Evolutionary conservation across 2,113 vertebrate genomes (phyloP).

Genomic region (Geococcyx californianus): DNA sequence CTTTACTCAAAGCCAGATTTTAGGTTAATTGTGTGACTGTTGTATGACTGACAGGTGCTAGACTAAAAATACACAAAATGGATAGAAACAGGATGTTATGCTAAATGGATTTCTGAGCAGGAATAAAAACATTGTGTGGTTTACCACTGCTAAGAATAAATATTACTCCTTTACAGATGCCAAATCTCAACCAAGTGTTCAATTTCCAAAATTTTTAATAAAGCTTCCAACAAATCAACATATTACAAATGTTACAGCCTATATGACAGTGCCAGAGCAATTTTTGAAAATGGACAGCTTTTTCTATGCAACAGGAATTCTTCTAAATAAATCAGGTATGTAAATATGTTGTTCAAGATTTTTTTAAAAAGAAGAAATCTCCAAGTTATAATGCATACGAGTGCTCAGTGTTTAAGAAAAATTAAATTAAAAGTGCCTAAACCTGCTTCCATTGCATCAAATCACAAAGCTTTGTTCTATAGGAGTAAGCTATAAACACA

Average conservation of each 20-base stretch:
- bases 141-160: background rate
- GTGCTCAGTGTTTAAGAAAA: background rate
- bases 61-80: background rate
- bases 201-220: constrained; percentile 87
- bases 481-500: background rate
- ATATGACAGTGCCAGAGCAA: constrained; percentile 85
- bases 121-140: background rate
- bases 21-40: background rate
- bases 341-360: background rate
- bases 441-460: background rate
- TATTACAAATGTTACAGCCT: constrained; percentile 82
- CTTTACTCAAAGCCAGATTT: background rate
- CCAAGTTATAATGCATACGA: background rate
- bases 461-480: background rate
- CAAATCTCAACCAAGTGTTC: constrained; percentile 86
- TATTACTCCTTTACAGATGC: constrained; percentile 78
- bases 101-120: background rate
- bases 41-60: background rate
- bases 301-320: constrained; percentile 77
- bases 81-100: background rate
- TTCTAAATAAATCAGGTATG: constrained; percentile 83
- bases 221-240: constrained; percentile 76
- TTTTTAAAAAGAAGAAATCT: background rate
- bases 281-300: constrained; percentile 79
- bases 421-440: background rate